phyloP scores from a whole-genome alignment of 2,113 vertebrate species.

The Sterna hirundo region DNA sequence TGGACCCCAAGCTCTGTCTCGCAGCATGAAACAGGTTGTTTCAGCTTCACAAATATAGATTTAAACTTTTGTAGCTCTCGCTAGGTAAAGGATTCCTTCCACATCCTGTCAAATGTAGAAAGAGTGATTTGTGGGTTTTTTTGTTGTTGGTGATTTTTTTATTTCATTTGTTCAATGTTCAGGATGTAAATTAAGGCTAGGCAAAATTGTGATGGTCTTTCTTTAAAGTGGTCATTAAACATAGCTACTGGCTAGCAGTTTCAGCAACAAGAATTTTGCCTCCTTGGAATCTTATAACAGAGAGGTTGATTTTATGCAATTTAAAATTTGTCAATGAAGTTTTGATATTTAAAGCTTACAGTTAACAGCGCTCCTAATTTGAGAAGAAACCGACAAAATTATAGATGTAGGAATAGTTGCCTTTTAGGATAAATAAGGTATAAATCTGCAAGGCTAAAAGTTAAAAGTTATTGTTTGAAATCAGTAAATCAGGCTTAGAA shows the following conservation, averaged over 20 bases:
- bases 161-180: not conserved
- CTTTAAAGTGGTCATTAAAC: not conserved
- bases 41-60: not conserved
- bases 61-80: not conserved
- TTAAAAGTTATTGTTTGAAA: not conserved
- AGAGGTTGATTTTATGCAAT: not conserved
- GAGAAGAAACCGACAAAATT: not conserved
- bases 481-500: not conserved
- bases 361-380: not conserved
- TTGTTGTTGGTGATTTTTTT: not conserved
- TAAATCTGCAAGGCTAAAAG: not conserved
- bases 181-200: not conserved
- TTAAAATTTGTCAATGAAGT: not conserved
- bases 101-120: not conserved
- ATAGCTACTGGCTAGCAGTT: not conserved
- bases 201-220: not conserved
- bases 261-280: not conserved
- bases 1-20: not conserved
- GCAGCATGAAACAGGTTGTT: not conserved
- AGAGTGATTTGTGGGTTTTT: not conserved
- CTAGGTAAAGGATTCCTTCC: not conserved
- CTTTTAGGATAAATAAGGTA: not conserved
- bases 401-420: not conserved
- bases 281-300: not conserved
- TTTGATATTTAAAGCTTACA: not conserved